phyloP scores from a whole-genome alignment of 2,888 invertebrate species.

The Hemicrepidius hirtus region DNA sequence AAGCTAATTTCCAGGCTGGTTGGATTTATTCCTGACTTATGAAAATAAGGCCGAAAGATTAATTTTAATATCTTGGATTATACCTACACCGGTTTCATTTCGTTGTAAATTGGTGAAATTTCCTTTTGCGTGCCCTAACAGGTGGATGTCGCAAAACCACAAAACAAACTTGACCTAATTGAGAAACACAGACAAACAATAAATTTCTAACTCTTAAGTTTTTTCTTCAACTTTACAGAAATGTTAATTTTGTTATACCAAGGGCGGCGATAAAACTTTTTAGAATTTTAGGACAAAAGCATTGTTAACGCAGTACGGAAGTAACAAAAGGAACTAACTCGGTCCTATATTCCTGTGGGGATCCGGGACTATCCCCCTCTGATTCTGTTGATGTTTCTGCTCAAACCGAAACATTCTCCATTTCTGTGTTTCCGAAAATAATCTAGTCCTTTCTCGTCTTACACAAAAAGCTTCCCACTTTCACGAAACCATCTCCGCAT shows the following conservation, averaged over 20 bases:
- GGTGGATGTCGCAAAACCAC: constrained; percentile 3
- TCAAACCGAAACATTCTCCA: constrained; percentile 20
- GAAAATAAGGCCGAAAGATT: constrained; percentile 21
- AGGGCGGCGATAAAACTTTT: constrained; percentile 11
- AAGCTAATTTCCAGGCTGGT: background rate
- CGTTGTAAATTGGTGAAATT: constrained; percentile 20
- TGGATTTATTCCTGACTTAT: constrained; percentile 3
- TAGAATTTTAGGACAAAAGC: constrained; percentile 11
- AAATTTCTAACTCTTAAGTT: too few relatives aligned
- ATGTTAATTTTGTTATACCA: constrained; percentile 19
- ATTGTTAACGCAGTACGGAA: constrained; percentile 10
- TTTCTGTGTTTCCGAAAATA: constrained; percentile 22
- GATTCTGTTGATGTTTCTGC: constrained; percentile 23
- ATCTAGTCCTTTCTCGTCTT: background rate
- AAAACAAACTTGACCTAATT: constrained; percentile 10
- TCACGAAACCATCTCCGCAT: constrained; percentile 8
- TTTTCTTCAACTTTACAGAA: constrained; percentile 8
- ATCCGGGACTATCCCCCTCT: background rate
- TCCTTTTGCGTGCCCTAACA: background rate
- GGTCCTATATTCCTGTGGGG: constrained; percentile 19
- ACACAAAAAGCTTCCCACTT: background rate
- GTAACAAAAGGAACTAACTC: constrained; percentile 15
- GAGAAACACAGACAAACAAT: constrained; percentile 11
- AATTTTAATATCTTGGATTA: constrained; percentile 20
- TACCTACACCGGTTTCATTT: background rate